These are phyloP conservation scores for Clupea harengus DNA, from an alignment of 2,113 vertebrate genomes.

Conservation along the genomic window DNA sequence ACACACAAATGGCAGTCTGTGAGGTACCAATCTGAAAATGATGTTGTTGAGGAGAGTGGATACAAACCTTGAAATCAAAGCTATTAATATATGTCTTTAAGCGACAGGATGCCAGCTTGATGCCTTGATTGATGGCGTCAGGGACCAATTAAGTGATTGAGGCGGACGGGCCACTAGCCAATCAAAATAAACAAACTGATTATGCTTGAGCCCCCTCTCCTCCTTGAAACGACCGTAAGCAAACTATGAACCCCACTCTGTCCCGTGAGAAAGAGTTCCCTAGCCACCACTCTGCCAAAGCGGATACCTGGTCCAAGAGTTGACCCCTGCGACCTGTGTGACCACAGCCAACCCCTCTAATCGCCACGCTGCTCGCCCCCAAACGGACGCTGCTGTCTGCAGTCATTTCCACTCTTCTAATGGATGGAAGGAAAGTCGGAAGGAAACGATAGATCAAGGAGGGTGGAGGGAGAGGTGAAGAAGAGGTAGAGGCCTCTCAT, in stretches of 20 bases:
- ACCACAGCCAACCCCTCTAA: constrained; percentile 44
- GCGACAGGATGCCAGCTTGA: constrained; percentile 54
- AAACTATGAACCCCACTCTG: not conserved
- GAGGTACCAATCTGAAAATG: constrained; percentile 28
- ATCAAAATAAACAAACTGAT: constrained; percentile 67
- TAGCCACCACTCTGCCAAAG: constrained; percentile 27
- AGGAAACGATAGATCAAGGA: constrained; percentile 29
- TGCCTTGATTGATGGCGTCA: constrained; percentile 62
- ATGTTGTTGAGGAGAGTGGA: not conserved
- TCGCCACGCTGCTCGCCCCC: constrained; percentile 41
- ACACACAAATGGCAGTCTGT: not conserved
- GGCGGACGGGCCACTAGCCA: constrained; percentile 48
- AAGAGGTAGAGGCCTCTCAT: not conserved
- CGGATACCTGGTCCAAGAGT: constrained; percentile 17
- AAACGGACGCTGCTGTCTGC: constrained; percentile 41
- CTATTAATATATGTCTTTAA: constrained; percentile 67
- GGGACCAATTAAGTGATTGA: constrained; percentile 60
- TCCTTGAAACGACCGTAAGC: constrained; percentile 36
- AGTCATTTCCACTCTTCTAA: constrained; percentile 48
- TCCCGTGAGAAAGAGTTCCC: constrained; percentile 12
- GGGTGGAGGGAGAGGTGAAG: constrained; percentile 48
- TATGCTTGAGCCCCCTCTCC: constrained; percentile 57
- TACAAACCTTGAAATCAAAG: constrained; percentile 27
- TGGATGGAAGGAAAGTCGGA: constrained; percentile 15
- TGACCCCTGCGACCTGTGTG: constrained; percentile 56